These are phyloP conservation scores for Molorchus minor DNA, from an alignment of 2,888 invertebrate species.

Conservation along the genomic window DNA sequence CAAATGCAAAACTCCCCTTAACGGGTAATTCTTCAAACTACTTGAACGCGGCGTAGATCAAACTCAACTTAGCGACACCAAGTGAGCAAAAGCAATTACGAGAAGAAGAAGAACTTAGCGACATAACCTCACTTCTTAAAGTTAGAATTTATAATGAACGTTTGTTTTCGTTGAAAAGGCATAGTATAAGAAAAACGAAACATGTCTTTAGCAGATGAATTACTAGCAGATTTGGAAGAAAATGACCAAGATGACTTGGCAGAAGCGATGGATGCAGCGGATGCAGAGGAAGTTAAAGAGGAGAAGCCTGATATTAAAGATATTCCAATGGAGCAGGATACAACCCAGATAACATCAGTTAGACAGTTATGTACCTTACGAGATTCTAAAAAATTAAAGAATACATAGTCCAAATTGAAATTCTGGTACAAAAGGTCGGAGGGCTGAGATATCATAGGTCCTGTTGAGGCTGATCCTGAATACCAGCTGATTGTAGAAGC, in stretches of 20 bases:
- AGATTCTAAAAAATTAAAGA: conserved; percentile 78
- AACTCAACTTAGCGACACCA: no score
- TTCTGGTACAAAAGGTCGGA: conserved; percentile 73
- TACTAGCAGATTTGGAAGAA: conserved; percentile 96
- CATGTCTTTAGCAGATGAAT: conserved; percentile 99
- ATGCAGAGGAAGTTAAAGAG: conserved; percentile 59
- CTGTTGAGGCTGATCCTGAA: conserved; percentile 96
- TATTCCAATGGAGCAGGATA: conserved; percentile 71
- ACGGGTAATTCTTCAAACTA: no score
- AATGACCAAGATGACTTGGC: conserved; percentile 79
- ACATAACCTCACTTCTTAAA: no score
- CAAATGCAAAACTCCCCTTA: no score
- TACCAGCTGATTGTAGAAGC: conserved; percentile 96
- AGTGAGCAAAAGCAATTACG: no score
- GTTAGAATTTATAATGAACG: neutral
- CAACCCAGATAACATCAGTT: conserved; percentile 75
- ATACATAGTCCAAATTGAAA: conserved; percentile 77
- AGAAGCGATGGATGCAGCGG: conserved; percentile 63
- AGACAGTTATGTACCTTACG: conserved; percentile 89
- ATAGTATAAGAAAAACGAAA: no score
- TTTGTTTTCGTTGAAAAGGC: neutral
- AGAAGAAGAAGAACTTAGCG: no score
- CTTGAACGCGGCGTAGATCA: no score
- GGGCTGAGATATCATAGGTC: conserved; percentile 81
- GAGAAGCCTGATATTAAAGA: conserved; percentile 61